Base-by-base conservation (phyloP, 2,113 vertebrate species). In the Chinchilla lanigera region DNA sequence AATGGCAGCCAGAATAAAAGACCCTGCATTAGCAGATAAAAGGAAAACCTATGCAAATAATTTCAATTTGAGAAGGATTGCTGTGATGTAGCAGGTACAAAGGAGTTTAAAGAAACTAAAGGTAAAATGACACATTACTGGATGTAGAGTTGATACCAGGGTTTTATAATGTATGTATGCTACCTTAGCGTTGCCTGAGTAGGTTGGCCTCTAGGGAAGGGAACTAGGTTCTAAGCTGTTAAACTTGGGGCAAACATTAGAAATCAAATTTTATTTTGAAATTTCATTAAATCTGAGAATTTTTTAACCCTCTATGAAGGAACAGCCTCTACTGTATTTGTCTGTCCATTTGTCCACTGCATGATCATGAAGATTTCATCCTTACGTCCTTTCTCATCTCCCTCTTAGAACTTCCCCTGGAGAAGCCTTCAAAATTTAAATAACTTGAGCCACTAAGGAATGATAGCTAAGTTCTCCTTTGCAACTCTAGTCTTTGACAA, bases 251-350 rank as follows among this genome's bases (percentile, higher is more conserved):
- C 56, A 83, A 84, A 83, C 7, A 63, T 10, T 92, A 75, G 19
- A 86, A 44, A 83, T 73, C 22, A 69, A 82, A 63, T 71, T 80
- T 50, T 81, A 20, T 41, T 89, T 89, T 58, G 17, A 95, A 91
- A 89, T 89, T 58, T 60, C 33, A 58, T 69, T 60, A 75, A 95
- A 50, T 20, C 5, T 84, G 60, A 69, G 4, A 83, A 38, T 20
- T 16, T 85, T 81, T 54, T 75, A 28, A 61, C 44, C 12, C 30
- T 73, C 14, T 90, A 35, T 52, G 56, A 4, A 77, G 8, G 11
- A 67, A 1, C 0, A 58, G 3, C 9, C 28, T 86, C 44, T 58
- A 24, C 35, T n/a, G 0, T 22, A 41, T 41, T 86, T n/a, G 5
- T 73, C 26, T 75, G 71, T 16, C 47, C 16, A 33, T 5, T 30